Base-by-base conservation (phyloP, 2,797 vertebrate genomes). In the Channallabes apus region DNA sequence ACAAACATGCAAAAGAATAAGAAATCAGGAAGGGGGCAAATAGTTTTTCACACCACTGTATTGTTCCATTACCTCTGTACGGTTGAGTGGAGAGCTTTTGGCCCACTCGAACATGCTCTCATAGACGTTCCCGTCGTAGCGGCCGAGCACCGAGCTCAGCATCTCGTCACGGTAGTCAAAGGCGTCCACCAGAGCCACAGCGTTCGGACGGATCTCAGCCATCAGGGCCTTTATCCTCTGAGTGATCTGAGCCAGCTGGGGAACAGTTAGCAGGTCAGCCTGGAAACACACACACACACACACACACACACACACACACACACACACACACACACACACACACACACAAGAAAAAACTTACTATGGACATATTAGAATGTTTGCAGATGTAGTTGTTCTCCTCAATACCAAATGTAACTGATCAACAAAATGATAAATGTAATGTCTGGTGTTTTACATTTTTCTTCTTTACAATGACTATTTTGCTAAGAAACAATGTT, bases 81-180 rank as follows among this genome's bases (percentile, higher is more conserved):
- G 92, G 89, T 99, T 99, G 8, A 99, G 93, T 0, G 98, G 98
- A 0, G 98, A 99, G 54, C 92, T 94, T 87, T 96, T 97, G 81
- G 98, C 97, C 98, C 98, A 99, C 77, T 98, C 97, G 51, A 98
- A 99, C 96, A 99, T 93, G 91, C 97, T 93, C 90, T 99, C 98
- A 0, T 99, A 99, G 85, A 99, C 94, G 0, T 99, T 99, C 29
- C 98, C 98, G 0, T 99, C 98, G 0, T 98, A 98, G 72, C 97
- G 95, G 14, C 98, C 98, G 35, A 99, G 96, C 79, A 96, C 93
- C 0, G 98, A 99, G 15, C 96, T 96, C 68, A 99, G 94, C 2
- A 93, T 94, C 86, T 88, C 80, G 46, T 99, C 98, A 0, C 94
- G 92, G 87, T 96, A 93, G 89, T 99, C 96, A 83, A 99, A 99